A percentile compares a stretch with the other conserved stretches of the same genome.
Evolutionary conservation across 2,113 vertebrate genomes (phyloP).

Genomic region (Uropsilus gracilis): DNA sequence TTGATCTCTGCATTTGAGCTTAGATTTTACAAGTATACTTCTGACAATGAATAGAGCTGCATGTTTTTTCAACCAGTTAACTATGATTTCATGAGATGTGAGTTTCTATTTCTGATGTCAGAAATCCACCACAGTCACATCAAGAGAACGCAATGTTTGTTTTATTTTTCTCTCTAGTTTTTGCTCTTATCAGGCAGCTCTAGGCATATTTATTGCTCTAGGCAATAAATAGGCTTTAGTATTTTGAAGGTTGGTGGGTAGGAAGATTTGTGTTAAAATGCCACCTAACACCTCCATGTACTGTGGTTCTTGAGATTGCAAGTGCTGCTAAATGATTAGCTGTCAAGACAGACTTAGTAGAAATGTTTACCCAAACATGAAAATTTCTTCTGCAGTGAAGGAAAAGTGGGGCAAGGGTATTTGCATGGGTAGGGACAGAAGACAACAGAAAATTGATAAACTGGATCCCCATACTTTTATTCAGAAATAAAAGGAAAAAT

Average conservation of each 20-base stretch:
- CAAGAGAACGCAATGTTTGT: not conserved
- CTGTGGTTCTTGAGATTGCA: constrained; percentile 24
- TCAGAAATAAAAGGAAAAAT: constrained; percentile 27
- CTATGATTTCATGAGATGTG: not conserved
- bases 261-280: not conserved
- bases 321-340: constrained; percentile 24
- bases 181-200: not conserved
- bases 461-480: constrained; percentile 7
- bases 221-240: not conserved
- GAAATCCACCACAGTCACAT: not conserved
- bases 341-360: constrained; percentile 39
- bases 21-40: constrained; percentile 47
- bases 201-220: too few relatives aligned
- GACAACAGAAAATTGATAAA: not conserved
- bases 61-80: constrained; percentile 18
- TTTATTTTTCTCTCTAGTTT: not conserved
- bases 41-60: not conserved
- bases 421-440: not conserved
- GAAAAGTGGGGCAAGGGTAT: not conserved
- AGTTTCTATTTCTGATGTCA: constrained; percentile 21
- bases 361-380: constrained; percentile 1
- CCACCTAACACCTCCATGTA: not conserved
- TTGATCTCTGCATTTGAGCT: not conserved
- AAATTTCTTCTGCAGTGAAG: not conserved
- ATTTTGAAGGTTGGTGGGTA: constrained; percentile 15